Evolutionary conservation across 2,113 vertebrate genomes (phyloP).

Genomic region (Rhabdomys dilectus): DNA sequence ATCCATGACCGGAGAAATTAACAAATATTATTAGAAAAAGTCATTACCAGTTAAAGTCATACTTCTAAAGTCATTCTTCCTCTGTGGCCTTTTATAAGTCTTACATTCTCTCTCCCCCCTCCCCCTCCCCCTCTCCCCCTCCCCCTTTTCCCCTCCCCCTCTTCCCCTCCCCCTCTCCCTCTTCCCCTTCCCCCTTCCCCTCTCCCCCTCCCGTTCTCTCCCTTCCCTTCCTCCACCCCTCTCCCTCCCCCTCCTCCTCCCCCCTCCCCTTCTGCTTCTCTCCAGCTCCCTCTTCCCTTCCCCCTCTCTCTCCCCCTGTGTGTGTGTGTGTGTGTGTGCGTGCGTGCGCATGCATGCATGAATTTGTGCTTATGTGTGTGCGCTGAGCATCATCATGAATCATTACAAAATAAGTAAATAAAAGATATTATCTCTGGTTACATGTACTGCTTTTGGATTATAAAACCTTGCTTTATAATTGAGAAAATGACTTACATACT

Average conservation of each 20-base stretch:
- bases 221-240: too few species aligned
- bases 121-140: too few species aligned
- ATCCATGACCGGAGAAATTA: background rate
- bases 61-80: background rate
- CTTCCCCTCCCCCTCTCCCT: too few species aligned
- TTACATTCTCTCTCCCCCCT: background rate
- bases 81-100: background rate
- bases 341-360: too few species aligned
- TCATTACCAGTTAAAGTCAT: slow-evolving; percentile 23
- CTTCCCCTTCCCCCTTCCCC: too few species aligned
- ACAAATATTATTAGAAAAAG: background rate
- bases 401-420: background rate
- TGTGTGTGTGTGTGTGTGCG: too few species aligned
- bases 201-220: too few species aligned
- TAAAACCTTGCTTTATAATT: background rate
- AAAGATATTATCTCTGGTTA: slow-evolving; percentile 13
- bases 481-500: background rate
- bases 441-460: background rate
- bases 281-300: too few species aligned
- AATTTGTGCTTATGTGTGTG: background rate
- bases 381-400: background rate
- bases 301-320: background rate
- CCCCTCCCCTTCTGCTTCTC: too few species aligned
- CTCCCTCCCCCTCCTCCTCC: too few species aligned
- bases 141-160: too few species aligned